Percentiles rank a stretch among this genome's conserved stretches.
Evolutionary conservation across 2,113 vertebrate species (phyloP).

Genomic region (Entomyzon cyanotis): DNA sequence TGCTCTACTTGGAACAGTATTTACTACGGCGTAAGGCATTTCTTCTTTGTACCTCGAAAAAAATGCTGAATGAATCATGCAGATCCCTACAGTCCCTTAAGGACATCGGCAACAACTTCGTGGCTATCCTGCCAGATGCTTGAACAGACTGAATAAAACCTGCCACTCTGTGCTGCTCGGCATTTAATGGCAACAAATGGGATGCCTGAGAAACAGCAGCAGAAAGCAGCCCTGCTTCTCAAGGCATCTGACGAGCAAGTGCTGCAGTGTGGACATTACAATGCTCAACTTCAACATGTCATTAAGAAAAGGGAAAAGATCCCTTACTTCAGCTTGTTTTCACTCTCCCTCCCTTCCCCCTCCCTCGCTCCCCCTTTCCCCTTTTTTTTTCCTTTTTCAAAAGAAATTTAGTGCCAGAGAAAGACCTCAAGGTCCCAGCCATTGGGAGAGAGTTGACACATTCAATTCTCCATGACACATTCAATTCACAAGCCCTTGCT

Average conservation of each 20-base stretch:
- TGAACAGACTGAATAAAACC: slow-evolving; percentile 49
- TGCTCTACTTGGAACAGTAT: slow-evolving; percentile 13
- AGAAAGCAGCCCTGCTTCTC: neutral
- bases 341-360: neutral
- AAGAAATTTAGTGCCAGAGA: slow-evolving; percentile 44
- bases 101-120: slow-evolving; percentile 30
- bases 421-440: slow-evolving; percentile 40
- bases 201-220: neutral
- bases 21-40: neutral
- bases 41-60: slow-evolving; percentile 25
- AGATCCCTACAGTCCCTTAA: slow-evolving; percentile 45
- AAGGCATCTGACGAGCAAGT: neutral
- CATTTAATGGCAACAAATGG: neutral
- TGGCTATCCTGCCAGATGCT: slow-evolving; percentile 45
- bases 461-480: slow-evolving; percentile 60
- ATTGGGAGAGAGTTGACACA: slow-evolving; percentile 46
- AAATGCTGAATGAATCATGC: slow-evolving; percentile 48
- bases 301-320: slow-evolving; percentile 24
- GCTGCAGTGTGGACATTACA: neutral
- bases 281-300: slow-evolving; percentile 22
- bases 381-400: neutral
- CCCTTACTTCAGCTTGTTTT: slow-evolving; percentile 25
- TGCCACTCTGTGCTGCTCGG: neutral
- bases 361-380: accelerated
- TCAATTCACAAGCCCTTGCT: slow-evolving; percentile 45